Evolutionary conservation across 2,888 invertebrate genomes (phyloP).

Genomic region (Epiblema foenella): DNA sequence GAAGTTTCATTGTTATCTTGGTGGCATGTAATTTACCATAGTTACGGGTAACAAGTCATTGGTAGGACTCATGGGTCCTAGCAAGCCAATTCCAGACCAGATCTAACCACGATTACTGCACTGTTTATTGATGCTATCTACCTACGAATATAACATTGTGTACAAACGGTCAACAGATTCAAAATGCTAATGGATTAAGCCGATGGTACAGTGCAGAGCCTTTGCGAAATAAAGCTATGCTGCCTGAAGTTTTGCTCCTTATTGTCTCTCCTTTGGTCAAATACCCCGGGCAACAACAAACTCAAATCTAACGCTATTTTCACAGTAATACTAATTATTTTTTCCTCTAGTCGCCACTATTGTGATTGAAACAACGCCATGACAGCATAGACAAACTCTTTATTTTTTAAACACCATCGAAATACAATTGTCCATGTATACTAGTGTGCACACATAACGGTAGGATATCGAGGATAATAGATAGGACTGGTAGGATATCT

Average conservation of each 20-base stretch:
- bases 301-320: too few relatives aligned
- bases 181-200: slow-evolving; percentile 39
- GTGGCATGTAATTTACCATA: slow-evolving; percentile 41
- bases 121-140: slow-evolving; percentile 31
- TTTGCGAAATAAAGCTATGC: neutral
- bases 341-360: too few relatives aligned
- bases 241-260: slow-evolving; percentile 19
- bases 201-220: slow-evolving; percentile 30
- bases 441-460: too few relatives aligned
- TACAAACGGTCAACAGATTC: slow-evolving; percentile 37
- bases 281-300: too few relatives aligned
- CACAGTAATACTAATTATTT: too few relatives aligned
- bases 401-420: too few relatives aligned
- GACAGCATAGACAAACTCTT: too few relatives aligned
- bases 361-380: too few relatives aligned
- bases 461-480: too few relatives aligned
- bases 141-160: slow-evolving; percentile 18
- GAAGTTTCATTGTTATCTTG: slow-evolving; percentile 40
- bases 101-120: slow-evolving; percentile 39
- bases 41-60: slow-evolving; percentile 44
- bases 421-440: too few relatives aligned
- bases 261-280: too few relatives aligned
- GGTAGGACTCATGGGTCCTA: slow-evolving; percentile 29
- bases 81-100: slow-evolving; percentile 45
- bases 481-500: too few relatives aligned